Base-by-base conservation (phyloP, 2,113 vertebrate genomes). In the Oncorhynchus keta region DNA sequence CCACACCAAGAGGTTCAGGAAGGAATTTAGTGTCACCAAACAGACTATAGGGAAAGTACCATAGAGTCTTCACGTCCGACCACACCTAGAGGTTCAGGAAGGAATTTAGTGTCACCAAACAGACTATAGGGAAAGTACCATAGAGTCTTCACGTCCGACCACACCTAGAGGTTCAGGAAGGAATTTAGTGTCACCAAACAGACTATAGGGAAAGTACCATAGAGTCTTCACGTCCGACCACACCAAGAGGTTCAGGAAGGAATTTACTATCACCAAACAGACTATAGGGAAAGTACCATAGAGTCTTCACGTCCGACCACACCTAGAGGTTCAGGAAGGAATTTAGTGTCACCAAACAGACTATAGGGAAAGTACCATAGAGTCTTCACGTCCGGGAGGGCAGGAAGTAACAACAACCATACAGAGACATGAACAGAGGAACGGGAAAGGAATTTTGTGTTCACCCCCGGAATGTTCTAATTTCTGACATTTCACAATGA, bases 191-290 rank as follows among this genome's bases (percentile, higher is more conserved):
- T 83, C 67, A 85, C 11, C 32, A 35, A 61, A 48, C 39, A 49
- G 73, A 32, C 1, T 5, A 32, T 32, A 32, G 32, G 32, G 32
- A 32, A 32, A 32, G 85, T 99, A 99, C 97, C 97, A 99, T 57
- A 99, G 94, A 35, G 96, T 95, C 90, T 99, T 99, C 88, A 99
- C 96, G 81, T 99, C 97, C 28, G 97, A 98, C 97, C 97, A 99
- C 98, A 73, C 97, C 97, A 99, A 68, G 80, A 75, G 75, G 32
- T 35, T 35, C 39, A 82, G 55, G 35, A 68, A 68, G 55, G 51
- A 82, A 84, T 77, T 69, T n/a, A 80, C 3, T 35, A n/a, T 83
- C 67, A 85, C 11, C 28, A 35, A 61, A 48, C 39, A 49, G 72
- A 35, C 4, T 35, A 35, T 6, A 35, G 32, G 32, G 32, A 35